Conservation (phyloP, 2,888 invertebrate species). For the Drosophila robusta region DNA sequence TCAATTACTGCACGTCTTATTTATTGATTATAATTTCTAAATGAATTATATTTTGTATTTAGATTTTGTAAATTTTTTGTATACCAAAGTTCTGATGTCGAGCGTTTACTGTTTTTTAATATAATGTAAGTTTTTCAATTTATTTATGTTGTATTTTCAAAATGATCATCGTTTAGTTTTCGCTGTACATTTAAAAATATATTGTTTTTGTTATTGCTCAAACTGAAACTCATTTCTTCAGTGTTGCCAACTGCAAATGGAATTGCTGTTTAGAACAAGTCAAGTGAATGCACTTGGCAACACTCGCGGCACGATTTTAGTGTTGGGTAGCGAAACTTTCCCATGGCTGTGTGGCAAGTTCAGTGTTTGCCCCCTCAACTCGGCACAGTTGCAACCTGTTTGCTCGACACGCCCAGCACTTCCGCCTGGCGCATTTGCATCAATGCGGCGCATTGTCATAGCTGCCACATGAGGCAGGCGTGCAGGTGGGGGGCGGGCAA, state of each 20-base stretch:
- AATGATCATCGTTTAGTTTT: no score
- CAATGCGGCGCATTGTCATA: conserved; percentile 52
- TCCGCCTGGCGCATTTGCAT: conserved; percentile 50
- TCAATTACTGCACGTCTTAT: no score
- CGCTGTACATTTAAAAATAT: not conserved
- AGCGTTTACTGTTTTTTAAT: not conserved
- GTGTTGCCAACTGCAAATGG: conserved; percentile 17
- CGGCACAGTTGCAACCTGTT: conserved; percentile 51
- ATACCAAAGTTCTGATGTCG: no score
- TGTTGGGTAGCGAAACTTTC: conserved; percentile 46
- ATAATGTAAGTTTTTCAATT: not conserved
- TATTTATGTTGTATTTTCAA: no score
- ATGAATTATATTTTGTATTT: no score
- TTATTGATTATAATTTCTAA: no score
- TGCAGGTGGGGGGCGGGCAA: conserved; percentile 5
- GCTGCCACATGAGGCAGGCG: conserved; percentile 25
- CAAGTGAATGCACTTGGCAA: conserved; percentile 49
- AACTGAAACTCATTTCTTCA: conserved; percentile 1
- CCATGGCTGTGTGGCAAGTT: conserved; percentile 48
- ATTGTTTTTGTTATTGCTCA: not conserved
- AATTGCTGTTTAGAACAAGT: conserved; percentile 22
- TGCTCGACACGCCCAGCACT: conserved; percentile 44
- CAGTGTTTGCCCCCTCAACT: conserved; percentile 28
- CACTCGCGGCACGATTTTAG: conserved; percentile 20
- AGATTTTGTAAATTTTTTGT: no score